A percentile compares a stretch with the other conserved stretches of the same genome.
These are phyloP conservation scores for Vireo griseus DNA, from an alignment of 2,797 vertebrate genomes.

Conservation along the genomic window DNA sequence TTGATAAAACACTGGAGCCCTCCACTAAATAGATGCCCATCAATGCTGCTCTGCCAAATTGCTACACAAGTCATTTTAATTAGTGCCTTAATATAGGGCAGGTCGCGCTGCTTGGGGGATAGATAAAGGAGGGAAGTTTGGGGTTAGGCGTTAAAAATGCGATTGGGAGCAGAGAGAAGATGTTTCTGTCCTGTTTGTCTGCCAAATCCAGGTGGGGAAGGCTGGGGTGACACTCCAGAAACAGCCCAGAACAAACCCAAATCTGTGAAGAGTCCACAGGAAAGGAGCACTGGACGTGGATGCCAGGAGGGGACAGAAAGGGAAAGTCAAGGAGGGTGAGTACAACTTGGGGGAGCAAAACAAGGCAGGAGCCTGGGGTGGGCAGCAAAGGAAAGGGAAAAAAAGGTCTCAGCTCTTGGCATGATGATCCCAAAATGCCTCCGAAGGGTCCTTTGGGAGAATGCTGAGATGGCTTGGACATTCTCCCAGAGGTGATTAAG, in stretches of 20 bases:
- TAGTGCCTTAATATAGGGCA: neutral
- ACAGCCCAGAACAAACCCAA: neutral
- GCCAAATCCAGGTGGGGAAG: neutral
- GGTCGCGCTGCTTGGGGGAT: rapidly evolving
- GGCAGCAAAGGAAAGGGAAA: neutral
- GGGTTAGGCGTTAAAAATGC: too few species aligned
- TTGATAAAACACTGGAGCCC: conserved; percentile 7
- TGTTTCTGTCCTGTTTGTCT: neutral
- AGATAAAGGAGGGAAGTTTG: rapidly evolving
- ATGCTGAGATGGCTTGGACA: too few species aligned
- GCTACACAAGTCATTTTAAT: neutral
- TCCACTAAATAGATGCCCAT: neutral
- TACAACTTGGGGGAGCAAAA: neutral
- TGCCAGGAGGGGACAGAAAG: neutral
- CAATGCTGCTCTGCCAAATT: neutral
- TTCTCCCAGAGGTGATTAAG: too few species aligned
- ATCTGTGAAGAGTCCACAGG: rapidly evolving
- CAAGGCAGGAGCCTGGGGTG: neutral
- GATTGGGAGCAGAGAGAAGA: rapidly evolving
- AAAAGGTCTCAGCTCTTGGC: neutral
- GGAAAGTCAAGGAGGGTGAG: neutral
- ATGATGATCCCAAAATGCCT: too few species aligned
- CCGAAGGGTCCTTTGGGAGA: too few species aligned
- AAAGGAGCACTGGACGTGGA: neutral
- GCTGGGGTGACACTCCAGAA: neutral